phyloP scores from a whole-genome alignment of 2,113 vertebrate genomes.

The Lipophrys pholis region DNA sequence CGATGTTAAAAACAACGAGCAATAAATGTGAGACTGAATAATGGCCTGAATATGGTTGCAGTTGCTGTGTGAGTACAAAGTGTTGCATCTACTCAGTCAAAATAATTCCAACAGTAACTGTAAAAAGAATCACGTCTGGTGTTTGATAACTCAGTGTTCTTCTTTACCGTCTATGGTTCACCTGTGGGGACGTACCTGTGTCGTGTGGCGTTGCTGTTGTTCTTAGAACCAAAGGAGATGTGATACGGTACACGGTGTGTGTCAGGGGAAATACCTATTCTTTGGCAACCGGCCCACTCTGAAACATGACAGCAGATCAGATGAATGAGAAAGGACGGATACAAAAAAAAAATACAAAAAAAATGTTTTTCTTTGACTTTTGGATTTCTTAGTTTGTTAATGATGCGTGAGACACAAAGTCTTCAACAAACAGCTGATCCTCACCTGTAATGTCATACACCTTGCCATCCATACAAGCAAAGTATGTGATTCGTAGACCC shows the following conservation, averaged over 20 bases:
- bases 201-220: constrained; percentile 80
- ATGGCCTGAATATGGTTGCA: no score
- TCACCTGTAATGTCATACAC: constrained; percentile 95
- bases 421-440: not conserved
- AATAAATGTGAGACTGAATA: no score
- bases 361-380: not conserved
- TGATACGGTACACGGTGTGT: constrained; percentile 95
- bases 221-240: constrained; percentile 92
- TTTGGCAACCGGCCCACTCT: constrained; percentile 97
- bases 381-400: not conserved
- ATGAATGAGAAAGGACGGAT: not conserved
- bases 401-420: not conserved
- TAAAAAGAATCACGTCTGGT: not conserved
- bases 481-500: constrained; percentile 94
- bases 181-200: constrained; percentile 83
- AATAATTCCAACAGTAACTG: not conserved
- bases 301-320: constrained; percentile 47
- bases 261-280: constrained; percentile 92
- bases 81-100: no score
- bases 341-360: not conserved
- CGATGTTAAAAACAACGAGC: no score
- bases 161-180: not conserved
- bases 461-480: constrained; percentile 93
- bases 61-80: no score
- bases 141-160: not conserved